Evolutionary conservation across 2,797 vertebrate species (phyloP).

Genomic region (Thripadectes ignobilis): DNA sequence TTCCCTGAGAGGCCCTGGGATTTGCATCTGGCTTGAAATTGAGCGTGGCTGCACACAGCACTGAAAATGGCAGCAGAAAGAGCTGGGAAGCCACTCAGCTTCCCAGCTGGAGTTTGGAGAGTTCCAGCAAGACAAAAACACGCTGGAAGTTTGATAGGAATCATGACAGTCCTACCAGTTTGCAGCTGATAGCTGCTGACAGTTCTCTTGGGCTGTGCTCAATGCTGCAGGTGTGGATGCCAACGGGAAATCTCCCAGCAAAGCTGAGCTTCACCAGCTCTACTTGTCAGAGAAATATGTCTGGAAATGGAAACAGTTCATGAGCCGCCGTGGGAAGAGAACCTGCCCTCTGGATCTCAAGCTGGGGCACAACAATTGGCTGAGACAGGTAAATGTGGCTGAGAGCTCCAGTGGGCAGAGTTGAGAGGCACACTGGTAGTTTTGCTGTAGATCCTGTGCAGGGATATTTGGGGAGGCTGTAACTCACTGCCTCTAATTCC

Average conservation of each 20-base stretch:
- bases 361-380: conserved; percentile 98
- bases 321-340: conserved; percentile 86
- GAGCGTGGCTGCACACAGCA: not conserved
- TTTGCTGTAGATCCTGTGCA: not conserved
- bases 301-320: conserved; percentile 98
- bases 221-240: conserved; percentile 75
- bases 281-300: conserved; percentile 95
- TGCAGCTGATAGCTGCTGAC: not conserved
- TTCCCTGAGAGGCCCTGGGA: not conserved
- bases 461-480: not conserved
- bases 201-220: not conserved
- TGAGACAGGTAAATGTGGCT: conserved; percentile 84
- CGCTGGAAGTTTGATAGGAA: not conserved
- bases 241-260: conserved; percentile 86
- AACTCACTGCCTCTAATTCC: not conserved
- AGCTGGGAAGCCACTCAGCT: not conserved
- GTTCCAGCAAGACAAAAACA: not conserved
- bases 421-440: not conserved
- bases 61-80: not conserved
- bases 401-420: not conserved
- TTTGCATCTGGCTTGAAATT: not conserved
- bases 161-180: not conserved
- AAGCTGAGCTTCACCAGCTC: conserved; percentile 87
- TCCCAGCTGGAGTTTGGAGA: not conserved
- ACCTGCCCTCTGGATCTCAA: conserved; percentile 89